These are phyloP conservation scores for Vidua chalybeata DNA, from an alignment of 2,113 vertebrate species.

Conservation along the genomic window DNA sequence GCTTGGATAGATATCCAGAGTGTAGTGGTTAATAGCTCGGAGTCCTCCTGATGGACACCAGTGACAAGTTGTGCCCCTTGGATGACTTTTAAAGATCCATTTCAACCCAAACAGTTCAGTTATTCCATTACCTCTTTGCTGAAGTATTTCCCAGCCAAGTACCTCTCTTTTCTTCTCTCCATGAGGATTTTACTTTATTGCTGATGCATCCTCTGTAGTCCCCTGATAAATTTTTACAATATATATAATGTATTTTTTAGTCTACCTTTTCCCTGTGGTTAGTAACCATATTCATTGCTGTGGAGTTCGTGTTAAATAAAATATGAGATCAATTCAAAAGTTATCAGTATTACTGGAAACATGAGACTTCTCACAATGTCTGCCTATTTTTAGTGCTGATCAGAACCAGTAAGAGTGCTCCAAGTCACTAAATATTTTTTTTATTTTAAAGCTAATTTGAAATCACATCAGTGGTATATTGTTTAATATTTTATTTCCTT, in stretches of 20 bases:
- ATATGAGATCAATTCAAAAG: conserved; percentile 11
- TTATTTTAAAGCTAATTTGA: background rate
- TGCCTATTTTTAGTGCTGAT: background rate
- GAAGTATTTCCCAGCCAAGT: background rate
- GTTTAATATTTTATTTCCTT: conserved; percentile 16
- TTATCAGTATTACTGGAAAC: conserved; percentile 19
- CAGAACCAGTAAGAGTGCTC: background rate
- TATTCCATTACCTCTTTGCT: background rate
- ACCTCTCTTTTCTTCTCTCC: background rate
- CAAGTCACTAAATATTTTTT: background rate
- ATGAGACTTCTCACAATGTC: background rate
- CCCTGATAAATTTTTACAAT: background rate
- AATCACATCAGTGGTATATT: background rate
- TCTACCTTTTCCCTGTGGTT: background rate
- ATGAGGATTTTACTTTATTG: background rate
- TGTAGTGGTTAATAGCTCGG: background rate
- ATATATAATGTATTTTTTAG: background rate
- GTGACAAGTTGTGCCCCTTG: background rate
- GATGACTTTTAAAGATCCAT: background rate
- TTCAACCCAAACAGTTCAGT: background rate
- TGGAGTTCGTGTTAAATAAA: conserved; percentile 11
- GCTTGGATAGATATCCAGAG: background rate
- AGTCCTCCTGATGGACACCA: background rate
- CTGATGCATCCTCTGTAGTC: background rate
- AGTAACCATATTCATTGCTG: background rate